phyloP scores from a whole-genome alignment of 2,113 vertebrate genomes.

The Malurus elegans region DNA sequence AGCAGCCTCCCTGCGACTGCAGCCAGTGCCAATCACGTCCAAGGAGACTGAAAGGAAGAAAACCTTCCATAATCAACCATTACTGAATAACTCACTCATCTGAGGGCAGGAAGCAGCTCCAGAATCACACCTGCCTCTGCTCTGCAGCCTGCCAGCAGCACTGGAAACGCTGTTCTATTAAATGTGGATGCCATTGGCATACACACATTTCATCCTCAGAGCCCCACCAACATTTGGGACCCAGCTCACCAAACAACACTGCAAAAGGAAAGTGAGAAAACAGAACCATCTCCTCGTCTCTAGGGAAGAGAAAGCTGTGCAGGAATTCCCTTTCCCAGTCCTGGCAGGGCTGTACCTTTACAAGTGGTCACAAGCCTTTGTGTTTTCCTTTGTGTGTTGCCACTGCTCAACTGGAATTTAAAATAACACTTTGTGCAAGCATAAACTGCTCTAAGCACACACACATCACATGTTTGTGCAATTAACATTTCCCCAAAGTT shows the following conservation, averaged over 20 bases:
- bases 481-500: not conserved
- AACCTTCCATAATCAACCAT: not conserved
- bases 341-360: not conserved
- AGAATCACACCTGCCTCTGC: not conserved
- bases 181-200: rapidly evolving
- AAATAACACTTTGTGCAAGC: not conserved
- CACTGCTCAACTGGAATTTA: not conserved
- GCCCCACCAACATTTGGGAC: not conserved
- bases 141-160: not conserved
- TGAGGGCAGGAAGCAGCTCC: not conserved
- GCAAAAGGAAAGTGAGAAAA: not conserved
- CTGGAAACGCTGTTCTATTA: not conserved
- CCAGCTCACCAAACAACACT: not conserved
- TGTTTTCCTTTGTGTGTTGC: rapidly evolving
- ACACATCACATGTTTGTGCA: not conserved
- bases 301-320: not conserved
- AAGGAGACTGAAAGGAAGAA: not conserved
- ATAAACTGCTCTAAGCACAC: not conserved
- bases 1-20: not conserved
- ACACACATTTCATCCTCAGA: not conserved
- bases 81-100: rapidly evolving
- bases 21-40: not conserved
- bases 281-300: not conserved
- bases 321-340: not conserved
- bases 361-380: not conserved